Percentiles rank a stretch among this genome's conserved stretches.
These are phyloP conservation scores for Leptatherina wallacei DNA, from an alignment of 2,797 vertebrate genomes.

Conservation along the genomic window DNA sequence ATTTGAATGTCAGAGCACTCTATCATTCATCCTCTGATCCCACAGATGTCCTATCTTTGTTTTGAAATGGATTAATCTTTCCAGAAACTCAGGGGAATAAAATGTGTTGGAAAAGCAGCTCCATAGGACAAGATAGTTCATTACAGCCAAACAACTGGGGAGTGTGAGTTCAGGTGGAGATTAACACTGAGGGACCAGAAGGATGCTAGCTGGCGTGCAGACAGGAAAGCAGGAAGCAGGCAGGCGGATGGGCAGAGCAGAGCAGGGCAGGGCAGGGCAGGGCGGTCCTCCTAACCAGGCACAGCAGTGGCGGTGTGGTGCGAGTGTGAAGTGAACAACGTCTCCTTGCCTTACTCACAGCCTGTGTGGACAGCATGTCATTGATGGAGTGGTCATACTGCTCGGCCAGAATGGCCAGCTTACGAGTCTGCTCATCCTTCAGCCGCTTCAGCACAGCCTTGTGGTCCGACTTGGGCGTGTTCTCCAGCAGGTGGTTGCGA, in stretches of 20 bases:
- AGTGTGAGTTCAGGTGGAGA: constrained; percentile 12
- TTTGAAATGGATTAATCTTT: background rate
- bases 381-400: constrained; percentile 97
- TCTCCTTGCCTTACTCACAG: constrained; percentile 85
- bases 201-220: constrained; percentile 17
- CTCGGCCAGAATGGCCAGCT: constrained; percentile 93
- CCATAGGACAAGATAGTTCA: constrained; percentile 4
- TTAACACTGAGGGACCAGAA: constrained; percentile 32
- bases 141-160: constrained; percentile 6
- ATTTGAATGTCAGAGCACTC: background rate
- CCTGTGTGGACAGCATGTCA: constrained; percentile 96
- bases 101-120: constrained; percentile 8
- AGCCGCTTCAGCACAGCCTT: constrained; percentile 93
- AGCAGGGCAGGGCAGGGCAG: constrained; percentile 8
- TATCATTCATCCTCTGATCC: background rate
- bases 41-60: background rate
- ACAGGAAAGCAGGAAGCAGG: constrained; percentile 20
- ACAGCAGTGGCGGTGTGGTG: constrained; percentile 62
- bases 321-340: constrained; percentile 62
- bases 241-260: constrained; percentile 4
- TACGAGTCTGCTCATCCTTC: constrained; percentile 95
- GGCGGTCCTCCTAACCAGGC: constrained; percentile 23
- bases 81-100: background rate
- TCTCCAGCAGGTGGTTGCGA: constrained; percentile 93
- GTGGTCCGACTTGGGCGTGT: constrained; percentile 93